Percentiles rank a stretch among this genome's conserved stretches.
Conservation (phyloP, 2,888 invertebrate species). For the Tenthredo scrophulariae region DNA sequence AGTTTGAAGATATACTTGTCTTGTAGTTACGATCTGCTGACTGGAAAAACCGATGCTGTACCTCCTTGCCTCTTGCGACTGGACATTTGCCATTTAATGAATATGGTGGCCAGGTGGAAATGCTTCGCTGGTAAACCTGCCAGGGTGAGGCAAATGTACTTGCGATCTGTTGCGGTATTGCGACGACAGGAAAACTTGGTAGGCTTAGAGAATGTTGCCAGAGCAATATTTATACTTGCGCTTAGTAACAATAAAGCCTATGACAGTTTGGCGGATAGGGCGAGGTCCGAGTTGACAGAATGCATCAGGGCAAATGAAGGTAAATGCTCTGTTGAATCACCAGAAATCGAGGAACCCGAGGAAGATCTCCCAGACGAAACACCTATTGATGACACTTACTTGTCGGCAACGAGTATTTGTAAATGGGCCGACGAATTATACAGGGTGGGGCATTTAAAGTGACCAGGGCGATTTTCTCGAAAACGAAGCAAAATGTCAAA, state of each 20-base stretch:
- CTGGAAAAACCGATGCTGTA: background rate
- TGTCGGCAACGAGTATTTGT: background rate
- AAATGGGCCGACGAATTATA: conserved; percentile 26
- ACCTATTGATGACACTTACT: conserved; percentile 17
- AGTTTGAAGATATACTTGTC: conserved; percentile 16
- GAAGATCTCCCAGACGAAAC: background rate
- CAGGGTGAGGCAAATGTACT: conserved; percentile 6
- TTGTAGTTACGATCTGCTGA: conserved; percentile 7
- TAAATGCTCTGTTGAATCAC: background rate
- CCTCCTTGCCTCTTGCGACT: conserved; percentile 27
- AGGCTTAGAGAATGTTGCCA: background rate
- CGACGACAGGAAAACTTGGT: conserved; percentile 10
- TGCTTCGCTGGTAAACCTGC: conserved; percentile 1
- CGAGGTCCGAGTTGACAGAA: background rate
- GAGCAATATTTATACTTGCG: conserved; percentile 6
- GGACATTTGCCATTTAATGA: conserved; percentile 35
- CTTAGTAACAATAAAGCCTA: background rate
- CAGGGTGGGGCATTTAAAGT: too few species aligned
- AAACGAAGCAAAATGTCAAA: too few species aligned
- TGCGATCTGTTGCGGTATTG: background rate
- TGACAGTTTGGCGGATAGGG: conserved; percentile 20
- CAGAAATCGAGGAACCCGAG: conserved; percentile 1
- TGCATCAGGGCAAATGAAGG: background rate
- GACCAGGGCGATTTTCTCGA: too few species aligned
- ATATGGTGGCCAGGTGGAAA: conserved; percentile 30